Evolutionary conservation across 2,797 vertebrate genomes (phyloP), one percentile per base, ranked within the genome.

Genomic region (Mus spretus): DNA sequence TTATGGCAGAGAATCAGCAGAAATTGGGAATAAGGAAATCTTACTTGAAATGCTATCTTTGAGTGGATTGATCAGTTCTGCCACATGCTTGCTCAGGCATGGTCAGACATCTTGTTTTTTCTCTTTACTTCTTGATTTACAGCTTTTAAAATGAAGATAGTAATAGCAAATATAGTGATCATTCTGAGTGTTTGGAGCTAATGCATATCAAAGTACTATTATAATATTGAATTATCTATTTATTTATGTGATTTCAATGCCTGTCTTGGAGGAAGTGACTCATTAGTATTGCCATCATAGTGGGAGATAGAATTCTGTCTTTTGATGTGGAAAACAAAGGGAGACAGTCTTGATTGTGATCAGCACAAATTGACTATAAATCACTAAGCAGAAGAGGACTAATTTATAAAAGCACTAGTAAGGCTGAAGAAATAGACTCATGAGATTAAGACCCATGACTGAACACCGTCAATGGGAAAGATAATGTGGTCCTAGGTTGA

Each of bases 41-140:
- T 82, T 81, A 28, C 40, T 72, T 87, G 37, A n/a, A 57, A 20
- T 13, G 65, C 3, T 37, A 86, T n/a, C 63, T 70, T 7, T 0
- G 10, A n/a, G 12, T 50, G 12, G 15, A 22, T 75, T 79, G 31
- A 9, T 0, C 0, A 53, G 57, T 63, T 91, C 55, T 83, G 24
- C n/a, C 31, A 9, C 0, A 14, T 37, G 13, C 24, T 31, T 84
- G 26, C 77, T 20, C 70, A 15, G 13, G 20, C n/a, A 63, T 55
- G 28, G 79, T 61, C 40, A 65, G 0, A 0, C 0, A 4, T 53
- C 11, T 78, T 17, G 2, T 9, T 65, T 80, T 61, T 24, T 83
- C 77, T 75, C 72, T 96, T 59, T 77, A 17, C 82, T 67, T 4
- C 79, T 95, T 89, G 2, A 37, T 88, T 94, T 31, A 80, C 67